phyloP scores from a whole-genome alignment of 2,113 vertebrate genomes.

The Galbula dea region DNA sequence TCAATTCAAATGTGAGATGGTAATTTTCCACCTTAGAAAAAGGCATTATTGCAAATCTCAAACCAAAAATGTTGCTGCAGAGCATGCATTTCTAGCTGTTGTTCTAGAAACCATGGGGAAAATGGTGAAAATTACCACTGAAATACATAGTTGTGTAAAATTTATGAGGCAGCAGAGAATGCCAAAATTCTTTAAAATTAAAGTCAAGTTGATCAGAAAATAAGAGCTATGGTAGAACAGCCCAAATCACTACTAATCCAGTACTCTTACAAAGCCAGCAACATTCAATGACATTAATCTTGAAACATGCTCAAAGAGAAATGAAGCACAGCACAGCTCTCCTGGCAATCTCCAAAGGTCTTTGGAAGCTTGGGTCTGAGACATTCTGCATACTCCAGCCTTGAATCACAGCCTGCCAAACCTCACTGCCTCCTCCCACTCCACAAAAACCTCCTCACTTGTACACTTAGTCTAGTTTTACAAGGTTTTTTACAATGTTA shows the following conservation, averaged over 20 bases:
- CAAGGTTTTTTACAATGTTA: not conserved
- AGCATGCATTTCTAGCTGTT: not conserved
- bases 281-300: not conserved
- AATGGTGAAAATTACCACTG: not conserved
- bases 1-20: not conserved
- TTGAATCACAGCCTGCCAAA: not conserved
- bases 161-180: not conserved
- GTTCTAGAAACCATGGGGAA: not conserved
- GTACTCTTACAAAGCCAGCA: not conserved
- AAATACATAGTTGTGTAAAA: not conserved
- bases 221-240: not conserved
- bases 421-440: not conserved
- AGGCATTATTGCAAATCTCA: not conserved
- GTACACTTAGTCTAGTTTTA: not conserved
- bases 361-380: not conserved
- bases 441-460: not conserved
- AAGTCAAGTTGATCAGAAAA: not conserved
- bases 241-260: slow-evolving; percentile 8
- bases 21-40: not conserved
- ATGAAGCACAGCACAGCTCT: not conserved
- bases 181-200: not conserved
- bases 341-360: not conserved
- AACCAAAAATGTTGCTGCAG: not conserved
- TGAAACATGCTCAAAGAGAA: not conserved
- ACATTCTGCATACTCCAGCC: not conserved